phyloP scores from a whole-genome alignment of 2,888 invertebrate genomes.

The Chalcosyrphus nemorum region DNA sequence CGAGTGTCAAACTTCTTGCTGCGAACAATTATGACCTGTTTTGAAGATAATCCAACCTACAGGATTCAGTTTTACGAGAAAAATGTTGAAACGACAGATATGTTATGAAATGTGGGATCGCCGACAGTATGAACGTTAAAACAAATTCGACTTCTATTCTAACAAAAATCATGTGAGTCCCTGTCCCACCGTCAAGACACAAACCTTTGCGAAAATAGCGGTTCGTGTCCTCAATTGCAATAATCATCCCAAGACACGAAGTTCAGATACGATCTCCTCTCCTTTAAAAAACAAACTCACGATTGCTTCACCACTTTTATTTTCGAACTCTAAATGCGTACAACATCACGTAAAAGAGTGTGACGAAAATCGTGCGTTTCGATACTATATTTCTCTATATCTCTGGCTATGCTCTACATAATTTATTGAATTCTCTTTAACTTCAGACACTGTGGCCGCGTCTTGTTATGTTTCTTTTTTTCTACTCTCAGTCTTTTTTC shows the following conservation, averaged over 20 bases:
- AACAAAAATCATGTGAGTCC: background rate
- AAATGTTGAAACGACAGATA: no score
- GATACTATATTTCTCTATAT: slow-evolving; percentile 34
- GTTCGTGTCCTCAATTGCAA: slow-evolving; percentile 34
- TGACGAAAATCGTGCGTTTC: slow-evolving; percentile 39
- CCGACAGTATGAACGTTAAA: no score
- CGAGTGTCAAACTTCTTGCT: no score
- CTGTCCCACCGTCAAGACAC: background rate
- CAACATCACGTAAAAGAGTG: slow-evolving; percentile 28
- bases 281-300: slow-evolving; percentile 10
- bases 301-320: slow-evolving; percentile 42
- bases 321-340: slow-evolving; percentile 64
- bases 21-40: no score
- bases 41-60: no score
- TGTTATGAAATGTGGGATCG: no score
- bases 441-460: slow-evolving; percentile 38
- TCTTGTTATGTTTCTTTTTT: slow-evolving; percentile 40
- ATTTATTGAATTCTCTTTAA: slow-evolving; percentile 50
- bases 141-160: no score
- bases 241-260: slow-evolving; percentile 27
- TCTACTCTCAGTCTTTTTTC: slow-evolving; percentile 11
- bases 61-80: no score
- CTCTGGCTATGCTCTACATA: slow-evolving; percentile 54
- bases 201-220: slow-evolving; percentile 19
- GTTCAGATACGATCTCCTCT: slow-evolving; percentile 14